phyloP scores from a whole-genome alignment of 2,888 invertebrate genomes.

The Phrixothrix hirtus region DNA sequence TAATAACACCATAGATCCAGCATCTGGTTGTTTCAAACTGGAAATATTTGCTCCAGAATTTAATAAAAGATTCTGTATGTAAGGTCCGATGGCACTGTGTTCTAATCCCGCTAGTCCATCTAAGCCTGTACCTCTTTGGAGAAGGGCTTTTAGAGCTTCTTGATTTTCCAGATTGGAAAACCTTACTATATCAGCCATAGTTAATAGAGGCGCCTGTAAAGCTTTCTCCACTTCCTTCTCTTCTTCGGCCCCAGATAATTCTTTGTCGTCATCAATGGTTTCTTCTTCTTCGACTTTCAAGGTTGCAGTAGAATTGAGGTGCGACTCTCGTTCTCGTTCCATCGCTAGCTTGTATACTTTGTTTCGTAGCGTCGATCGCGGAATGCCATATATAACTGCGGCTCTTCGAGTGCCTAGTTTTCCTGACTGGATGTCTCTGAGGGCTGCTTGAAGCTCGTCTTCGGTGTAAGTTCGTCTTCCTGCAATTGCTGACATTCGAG shows the following conservation, averaged over 20 bases:
- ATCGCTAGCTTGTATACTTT: constrained; percentile 86
- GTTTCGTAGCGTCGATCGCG: constrained; percentile 93
- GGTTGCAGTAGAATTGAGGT: constrained; percentile 55
- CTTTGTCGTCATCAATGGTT: constrained; percentile 63
- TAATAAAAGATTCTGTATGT: constrained; percentile 61
- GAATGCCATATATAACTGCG: constrained; percentile 94
- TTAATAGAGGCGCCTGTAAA: constrained; percentile 61
- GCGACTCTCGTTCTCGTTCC: constrained; percentile 71
- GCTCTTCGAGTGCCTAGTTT: constrained; percentile 91
- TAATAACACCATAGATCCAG: constrained; percentile 52
- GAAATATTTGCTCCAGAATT: constrained; percentile 48
- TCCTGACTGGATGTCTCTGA: constrained; percentile 91
- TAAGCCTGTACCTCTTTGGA: constrained; percentile 55
- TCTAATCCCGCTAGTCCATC: constrained; percentile 57
- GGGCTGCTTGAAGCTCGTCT: constrained; percentile 91
- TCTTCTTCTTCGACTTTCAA: constrained; percentile 58
- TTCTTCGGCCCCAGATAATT: constrained; percentile 63
- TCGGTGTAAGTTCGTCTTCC: constrained; percentile 89
- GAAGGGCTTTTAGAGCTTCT: constrained; percentile 59
- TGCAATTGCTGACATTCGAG: constrained; percentile 66
- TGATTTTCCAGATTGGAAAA: constrained; percentile 60
- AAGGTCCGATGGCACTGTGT: constrained; percentile 59
- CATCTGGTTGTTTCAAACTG: constrained; percentile 47
- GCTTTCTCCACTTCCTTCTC: constrained; percentile 65
- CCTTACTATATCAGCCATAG: constrained; percentile 64